A percentile compares a stretch with the other conserved stretches of the same genome.
These are phyloP conservation scores for Brachypalpus laphriformis DNA, from an alignment of 2,888 invertebrate species.

Conservation along the genomic window DNA sequence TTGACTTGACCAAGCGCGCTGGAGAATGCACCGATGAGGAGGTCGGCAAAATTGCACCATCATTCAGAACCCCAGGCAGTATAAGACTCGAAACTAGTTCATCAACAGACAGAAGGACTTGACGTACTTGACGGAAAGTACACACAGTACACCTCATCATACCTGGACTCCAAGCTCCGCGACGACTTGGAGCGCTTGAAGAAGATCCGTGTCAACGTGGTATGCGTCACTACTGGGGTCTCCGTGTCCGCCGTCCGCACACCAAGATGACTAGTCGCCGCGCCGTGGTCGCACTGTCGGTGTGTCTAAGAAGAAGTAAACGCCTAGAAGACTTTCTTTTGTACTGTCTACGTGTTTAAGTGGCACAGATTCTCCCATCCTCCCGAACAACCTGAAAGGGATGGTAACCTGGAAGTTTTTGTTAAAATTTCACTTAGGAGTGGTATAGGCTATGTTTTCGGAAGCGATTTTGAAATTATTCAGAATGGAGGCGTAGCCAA, in stretches of 20 bases:
- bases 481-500: too few relatives aligned
- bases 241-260: conserved; percentile 99
- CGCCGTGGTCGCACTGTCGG: conserved; percentile 99
- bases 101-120: conserved; percentile 99
- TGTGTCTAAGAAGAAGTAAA: conserved; percentile 99
- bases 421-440: too few relatives aligned
- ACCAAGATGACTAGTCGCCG: conserved; percentile 99
- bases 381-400: too few relatives aligned
- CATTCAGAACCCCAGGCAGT: conserved; percentile 98
- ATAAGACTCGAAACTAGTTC: conserved; percentile 99
- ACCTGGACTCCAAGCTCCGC: conserved; percentile 98
- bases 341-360: background rate
- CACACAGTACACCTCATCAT: conserved; percentile 96
- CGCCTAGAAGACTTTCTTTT: conserved; percentile 53
- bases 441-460: too few relatives aligned
- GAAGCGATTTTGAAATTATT: too few relatives aligned
- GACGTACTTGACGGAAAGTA: conserved; percentile 99
- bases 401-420: too few relatives aligned
- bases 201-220: conserved; percentile 99
- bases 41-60: conserved; percentile 99
- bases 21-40: conserved; percentile 99
- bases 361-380: background rate
- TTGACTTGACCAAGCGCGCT: conserved; percentile 98
- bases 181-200: conserved; percentile 99
- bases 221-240: conserved; percentile 99